Conservation (phyloP, 23 tunicate species). For the Clavelina lepadiformis region DNA sequence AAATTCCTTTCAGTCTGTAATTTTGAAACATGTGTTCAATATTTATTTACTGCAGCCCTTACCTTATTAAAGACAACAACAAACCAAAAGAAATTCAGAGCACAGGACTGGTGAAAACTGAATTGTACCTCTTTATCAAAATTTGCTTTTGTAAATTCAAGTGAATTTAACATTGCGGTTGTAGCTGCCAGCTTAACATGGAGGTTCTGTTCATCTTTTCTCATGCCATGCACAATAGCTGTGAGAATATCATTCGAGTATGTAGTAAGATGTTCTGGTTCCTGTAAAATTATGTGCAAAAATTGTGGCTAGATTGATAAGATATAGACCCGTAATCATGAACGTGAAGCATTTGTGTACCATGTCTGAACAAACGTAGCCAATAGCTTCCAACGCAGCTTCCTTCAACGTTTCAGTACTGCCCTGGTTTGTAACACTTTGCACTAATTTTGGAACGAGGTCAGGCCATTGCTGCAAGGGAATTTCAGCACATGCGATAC, state of each 20-base stretch:
- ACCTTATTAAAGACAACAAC: not conserved
- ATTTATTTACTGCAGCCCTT: not conserved
- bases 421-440: conserved; percentile 34
- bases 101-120: not conserved
- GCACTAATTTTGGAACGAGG: conserved; percentile 60
- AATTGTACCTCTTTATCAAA: conserved; percentile 64
- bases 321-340: no score
- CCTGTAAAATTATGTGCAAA: conserved; percentile 19
- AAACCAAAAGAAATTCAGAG: not conserved
- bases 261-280: conserved; percentile 25
- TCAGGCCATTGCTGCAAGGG: conserved; percentile 85
- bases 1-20: conserved; percentile 77
- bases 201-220: conserved; percentile 60
- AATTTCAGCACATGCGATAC: conserved; percentile 92
- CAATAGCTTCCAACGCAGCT: conserved; percentile 96
- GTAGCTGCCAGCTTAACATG: conserved; percentile 93
- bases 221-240: conserved; percentile 92
- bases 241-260: conserved; percentile 80
- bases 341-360: no score
- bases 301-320: no score
- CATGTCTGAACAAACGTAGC: conserved; percentile 98
- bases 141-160: conserved; percentile 85
- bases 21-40: not conserved
- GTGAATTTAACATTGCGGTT: conserved; percentile 88
- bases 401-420: conserved; percentile 66